Conservation (phyloP, 2,797 vertebrate genomes). For the Heliangelus exortis region DNA sequence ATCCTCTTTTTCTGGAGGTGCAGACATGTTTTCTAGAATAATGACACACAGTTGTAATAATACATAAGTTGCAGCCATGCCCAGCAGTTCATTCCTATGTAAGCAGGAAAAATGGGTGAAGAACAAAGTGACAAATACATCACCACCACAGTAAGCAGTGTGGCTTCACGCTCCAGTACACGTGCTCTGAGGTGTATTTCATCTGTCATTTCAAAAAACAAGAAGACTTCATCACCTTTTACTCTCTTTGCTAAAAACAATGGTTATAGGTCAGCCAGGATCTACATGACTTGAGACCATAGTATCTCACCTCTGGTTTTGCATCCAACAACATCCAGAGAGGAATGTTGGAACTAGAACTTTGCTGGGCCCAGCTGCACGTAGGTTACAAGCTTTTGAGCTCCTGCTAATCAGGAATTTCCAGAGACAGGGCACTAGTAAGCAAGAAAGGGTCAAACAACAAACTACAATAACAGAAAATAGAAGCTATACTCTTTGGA, state of each 20-base stretch:
- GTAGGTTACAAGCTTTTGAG: neutral
- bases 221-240: neutral
- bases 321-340: neutral
- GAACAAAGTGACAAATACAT: neutral
- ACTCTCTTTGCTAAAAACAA: neutral
- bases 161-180: neutral
- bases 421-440: neutral
- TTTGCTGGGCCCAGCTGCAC: neutral
- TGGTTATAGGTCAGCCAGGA: neutral
- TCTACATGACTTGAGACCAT: neutral
- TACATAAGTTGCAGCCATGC: neutral
- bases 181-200: neutral
- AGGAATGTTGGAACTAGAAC: neutral
- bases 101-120: neutral
- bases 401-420: neutral
- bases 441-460: neutral
- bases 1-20: neutral
- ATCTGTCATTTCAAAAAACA: neutral
- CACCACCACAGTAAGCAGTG: neutral
- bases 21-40: neutral
- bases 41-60: neutral
- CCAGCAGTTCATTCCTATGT: neutral
- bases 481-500: neutral
- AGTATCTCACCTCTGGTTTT: neutral
- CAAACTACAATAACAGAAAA: neutral